These are phyloP conservation scores for Coptodon rendalli DNA, from an alignment of 2,113 vertebrate genomes.

Conservation along the genomic window DNA sequence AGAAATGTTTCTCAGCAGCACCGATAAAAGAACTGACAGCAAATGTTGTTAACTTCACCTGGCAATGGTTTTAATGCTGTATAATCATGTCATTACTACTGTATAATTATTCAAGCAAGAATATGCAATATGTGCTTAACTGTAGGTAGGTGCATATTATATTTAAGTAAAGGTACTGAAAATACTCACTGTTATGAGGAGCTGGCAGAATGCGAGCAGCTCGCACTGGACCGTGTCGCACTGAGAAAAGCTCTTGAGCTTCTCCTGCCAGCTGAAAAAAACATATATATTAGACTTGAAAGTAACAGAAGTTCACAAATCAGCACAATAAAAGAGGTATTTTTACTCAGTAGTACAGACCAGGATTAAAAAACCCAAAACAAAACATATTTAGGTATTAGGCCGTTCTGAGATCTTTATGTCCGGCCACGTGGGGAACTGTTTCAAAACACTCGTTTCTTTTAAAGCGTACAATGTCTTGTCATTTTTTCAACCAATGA, in stretches of 20 bases:
- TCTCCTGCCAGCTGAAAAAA: conserved; percentile 85
- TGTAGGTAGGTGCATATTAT: not conserved
- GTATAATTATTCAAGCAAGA: not conserved
- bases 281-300: not conserved
- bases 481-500: accelerated
- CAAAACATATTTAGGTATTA: not conserved
- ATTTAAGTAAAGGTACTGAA: not conserved
- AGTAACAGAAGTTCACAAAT: not conserved
- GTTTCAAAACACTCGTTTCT: not conserved
- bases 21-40: not conserved
- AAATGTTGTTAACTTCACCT: not conserved
- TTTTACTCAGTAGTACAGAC: not conserved
- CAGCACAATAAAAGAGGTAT: not conserved
- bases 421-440: not conserved
- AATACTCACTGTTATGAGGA: conserved; percentile 85
- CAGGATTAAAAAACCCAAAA: not conserved
- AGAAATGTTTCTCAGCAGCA: not conserved
- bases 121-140: not conserved
- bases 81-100: not conserved
- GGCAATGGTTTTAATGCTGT: not conserved
- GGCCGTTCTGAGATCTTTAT: not conserved
- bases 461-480: not conserved
- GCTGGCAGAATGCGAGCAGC: conserved; percentile 87
- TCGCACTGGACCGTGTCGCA: conserved; percentile 88
- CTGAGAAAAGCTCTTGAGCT: conserved; percentile 96